phyloP scores from a whole-genome alignment of 1,140 invertebrate species.

The Trypoxylus dichotomus region DNA sequence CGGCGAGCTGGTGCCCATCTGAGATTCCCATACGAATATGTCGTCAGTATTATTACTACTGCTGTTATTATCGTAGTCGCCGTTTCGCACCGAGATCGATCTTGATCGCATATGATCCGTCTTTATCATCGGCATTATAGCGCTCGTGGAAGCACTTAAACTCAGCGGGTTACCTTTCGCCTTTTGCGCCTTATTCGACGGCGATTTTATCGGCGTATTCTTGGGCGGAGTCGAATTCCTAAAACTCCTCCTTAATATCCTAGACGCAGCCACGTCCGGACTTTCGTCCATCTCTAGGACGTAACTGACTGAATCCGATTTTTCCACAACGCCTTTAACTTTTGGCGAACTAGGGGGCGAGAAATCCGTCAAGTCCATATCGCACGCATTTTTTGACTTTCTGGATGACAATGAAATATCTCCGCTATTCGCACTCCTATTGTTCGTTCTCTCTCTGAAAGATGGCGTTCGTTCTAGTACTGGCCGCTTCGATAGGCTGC shows the following conservation, averaged over 20 bases:
- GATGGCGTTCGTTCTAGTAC: conserved; percentile 44
- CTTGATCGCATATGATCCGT: conserved; percentile 39
- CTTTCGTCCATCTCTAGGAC: conserved; percentile 77
- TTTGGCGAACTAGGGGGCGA: conserved; percentile 64
- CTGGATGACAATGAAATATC: neutral
- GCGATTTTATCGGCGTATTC: conserved; percentile 53
- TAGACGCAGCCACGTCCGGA: conserved; percentile 64
- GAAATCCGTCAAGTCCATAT: conserved; percentile 39
- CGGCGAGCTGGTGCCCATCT: conserved; percentile 25
- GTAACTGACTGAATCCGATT: conserved; percentile 81
- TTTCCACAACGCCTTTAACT: conserved; percentile 79
- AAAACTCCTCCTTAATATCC: conserved; percentile 59
- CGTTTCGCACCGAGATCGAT: conserved; percentile 40
- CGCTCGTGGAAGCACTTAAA: conserved; percentile 59
- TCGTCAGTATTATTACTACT: conserved; percentile 33
- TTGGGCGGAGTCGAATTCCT: conserved; percentile 50
- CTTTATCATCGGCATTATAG: conserved; percentile 39
- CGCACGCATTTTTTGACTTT: conserved; percentile 40
- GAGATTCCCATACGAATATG: conserved; percentile 37
- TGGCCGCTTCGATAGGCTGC: conserved; percentile 34
- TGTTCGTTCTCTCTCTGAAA: conserved; percentile 39
- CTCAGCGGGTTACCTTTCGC: conserved; percentile 55
- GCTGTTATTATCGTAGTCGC: conserved; percentile 37
- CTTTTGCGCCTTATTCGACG: conserved; percentile 55
- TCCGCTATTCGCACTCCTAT: conserved; percentile 24